Evolutionary conservation across 2,888 invertebrate genomes (phyloP).

Genomic region (Heteropelma amictum): DNA sequence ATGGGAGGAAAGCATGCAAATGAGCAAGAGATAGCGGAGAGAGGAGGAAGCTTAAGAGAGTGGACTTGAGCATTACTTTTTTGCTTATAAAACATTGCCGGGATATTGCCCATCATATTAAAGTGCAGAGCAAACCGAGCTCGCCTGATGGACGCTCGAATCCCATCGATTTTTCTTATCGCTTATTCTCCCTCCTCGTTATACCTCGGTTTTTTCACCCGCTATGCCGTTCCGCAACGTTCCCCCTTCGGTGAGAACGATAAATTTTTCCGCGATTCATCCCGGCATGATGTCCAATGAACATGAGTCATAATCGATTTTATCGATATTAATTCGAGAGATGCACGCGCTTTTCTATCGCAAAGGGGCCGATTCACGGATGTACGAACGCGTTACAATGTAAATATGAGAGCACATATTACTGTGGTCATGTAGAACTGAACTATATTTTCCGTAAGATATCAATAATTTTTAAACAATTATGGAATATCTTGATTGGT

Average conservation of each 20-base stretch:
- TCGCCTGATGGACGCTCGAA: conserved; percentile 15
- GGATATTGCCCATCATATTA: conserved; percentile 39
- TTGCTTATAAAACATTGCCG: conserved; percentile 24
- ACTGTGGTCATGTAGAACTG: no score
- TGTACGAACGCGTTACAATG: background rate
- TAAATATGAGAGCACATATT: no score
- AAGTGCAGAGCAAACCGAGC: conserved; percentile 46
- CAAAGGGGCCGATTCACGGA: background rate
- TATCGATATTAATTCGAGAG: conserved; percentile 40
- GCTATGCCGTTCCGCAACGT: conserved; percentile 2
- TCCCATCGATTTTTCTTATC: conserved; percentile 21
- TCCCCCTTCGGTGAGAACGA: conserved; percentile 20
- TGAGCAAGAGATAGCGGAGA: background rate
- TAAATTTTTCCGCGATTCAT: conserved; percentile 39
- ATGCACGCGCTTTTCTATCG: background rate
- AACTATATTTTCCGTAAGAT: no score
- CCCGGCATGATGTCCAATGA: conserved; percentile 27
- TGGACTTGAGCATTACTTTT: background rate
- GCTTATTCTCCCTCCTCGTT: conserved; percentile 5
- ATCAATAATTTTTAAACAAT: no score
- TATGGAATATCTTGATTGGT: no score
- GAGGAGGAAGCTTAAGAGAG: background rate
- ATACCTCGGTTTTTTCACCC: background rate
- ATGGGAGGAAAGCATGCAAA: background rate
- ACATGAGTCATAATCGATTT: conserved; percentile 38